A percentile compares a stretch with the other conserved stretches of the same genome.
phyloP scores from a whole-genome alignment of 2,888 invertebrate species.

The Tenthredo mesomela region DNA sequence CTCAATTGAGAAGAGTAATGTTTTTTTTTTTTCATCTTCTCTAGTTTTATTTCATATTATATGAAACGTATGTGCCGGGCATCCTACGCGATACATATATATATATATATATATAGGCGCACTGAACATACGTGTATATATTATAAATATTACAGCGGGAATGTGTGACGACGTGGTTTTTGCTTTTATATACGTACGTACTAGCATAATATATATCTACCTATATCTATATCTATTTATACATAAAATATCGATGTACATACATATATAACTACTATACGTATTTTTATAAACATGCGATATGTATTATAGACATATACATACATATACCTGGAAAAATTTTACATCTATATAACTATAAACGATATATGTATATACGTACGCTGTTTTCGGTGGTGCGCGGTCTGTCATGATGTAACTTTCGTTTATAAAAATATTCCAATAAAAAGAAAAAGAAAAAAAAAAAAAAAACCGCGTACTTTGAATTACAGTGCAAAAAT shows the following conservation, averaged over 20 bases:
- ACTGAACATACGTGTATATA: constrained; percentile 2
- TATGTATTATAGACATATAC: not conserved
- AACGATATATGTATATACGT: constrained; percentile 58
- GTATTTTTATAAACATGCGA: constrained; percentile 42
- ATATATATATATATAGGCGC: not conserved
- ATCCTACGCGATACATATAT: constrained; percentile 18
- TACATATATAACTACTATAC: not conserved
- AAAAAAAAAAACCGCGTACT: not conserved
- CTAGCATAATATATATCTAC: not conserved
- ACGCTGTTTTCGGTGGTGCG: constrained; percentile 67
- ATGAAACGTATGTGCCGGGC: not conserved
- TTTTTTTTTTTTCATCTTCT: not conserved
- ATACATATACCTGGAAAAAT: not conserved
- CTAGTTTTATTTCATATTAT: not conserved
- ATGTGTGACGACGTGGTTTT: constrained; percentile 21
- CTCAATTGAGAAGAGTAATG: not conserved
- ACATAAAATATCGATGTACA: constrained; percentile 16
- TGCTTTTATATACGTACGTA: constrained; percentile 1
- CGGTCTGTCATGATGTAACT: constrained; percentile 68
- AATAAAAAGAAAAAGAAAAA: constrained; percentile 28
- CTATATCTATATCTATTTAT: constrained; percentile 9
- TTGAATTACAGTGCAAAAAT: not conserved
- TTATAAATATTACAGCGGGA: constrained; percentile 43
- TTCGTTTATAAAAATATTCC: constrained; percentile 36
- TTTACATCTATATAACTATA: constrained; percentile 5